Evolutionary conservation across 2,888 invertebrate genomes (phyloP).

Genomic region (Nezara viridula): DNA sequence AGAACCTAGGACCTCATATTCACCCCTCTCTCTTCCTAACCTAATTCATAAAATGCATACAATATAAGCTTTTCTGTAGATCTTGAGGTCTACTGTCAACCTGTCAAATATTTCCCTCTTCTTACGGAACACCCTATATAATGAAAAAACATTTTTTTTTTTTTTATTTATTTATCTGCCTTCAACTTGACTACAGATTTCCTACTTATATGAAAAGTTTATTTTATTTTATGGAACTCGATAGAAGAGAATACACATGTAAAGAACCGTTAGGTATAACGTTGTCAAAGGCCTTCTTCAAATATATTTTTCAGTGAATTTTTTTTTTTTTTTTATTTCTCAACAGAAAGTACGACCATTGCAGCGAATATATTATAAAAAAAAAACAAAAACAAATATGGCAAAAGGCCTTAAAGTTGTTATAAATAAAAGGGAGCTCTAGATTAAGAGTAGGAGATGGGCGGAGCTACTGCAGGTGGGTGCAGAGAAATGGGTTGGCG

Average conservation of each 20-base stretch:
- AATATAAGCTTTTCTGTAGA: too few species aligned
- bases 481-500: slow-evolving; percentile 39
- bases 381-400: neutral
- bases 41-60: too few species aligned
- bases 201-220: too few species aligned
- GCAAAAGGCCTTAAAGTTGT: neutral
- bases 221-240: neutral
- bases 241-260: neutral
- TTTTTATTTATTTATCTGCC: too few species aligned
- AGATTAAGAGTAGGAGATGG: neutral
- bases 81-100: too few species aligned
- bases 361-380: neutral
- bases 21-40: too few species aligned
- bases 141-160: too few species aligned
- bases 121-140: too few species aligned
- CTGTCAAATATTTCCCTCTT: too few species aligned
- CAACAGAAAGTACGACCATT: neutral
- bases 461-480: slow-evolving; percentile 4
- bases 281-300: neutral
- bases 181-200: too few species aligned
- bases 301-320: neutral
- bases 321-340: neutral
- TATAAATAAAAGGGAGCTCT: slow-evolving; percentile 16
- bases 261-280: neutral
- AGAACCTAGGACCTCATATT: too few species aligned